Base-by-base conservation (phyloP, 2,113 vertebrate species). In the Ibidorhyncha struthersii region DNA sequence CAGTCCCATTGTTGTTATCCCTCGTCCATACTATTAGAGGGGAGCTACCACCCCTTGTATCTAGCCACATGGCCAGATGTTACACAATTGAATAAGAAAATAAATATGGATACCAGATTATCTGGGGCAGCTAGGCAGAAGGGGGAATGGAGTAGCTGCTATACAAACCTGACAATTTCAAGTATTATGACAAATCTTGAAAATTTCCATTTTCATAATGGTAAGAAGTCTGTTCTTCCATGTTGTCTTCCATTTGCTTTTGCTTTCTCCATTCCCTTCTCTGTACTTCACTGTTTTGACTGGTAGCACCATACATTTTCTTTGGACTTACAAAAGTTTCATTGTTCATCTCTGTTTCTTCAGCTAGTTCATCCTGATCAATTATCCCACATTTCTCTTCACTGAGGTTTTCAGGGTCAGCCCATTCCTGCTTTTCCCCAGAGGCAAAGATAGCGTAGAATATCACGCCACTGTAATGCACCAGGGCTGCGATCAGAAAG, bases 391-490 rank as follows among this genome's bases (percentile, higher is more conserved):
- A 98, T 95, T 99, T 99, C 49, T 99, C 99, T 93, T 99, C 99
- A 20, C 92, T 99, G 49, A 98, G 98, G 81, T 92, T 98, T 97
- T 99, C 99, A 0, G 99, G 99, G 58, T 99, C 98, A 34, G 99
- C 99, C 99, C 99, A 99, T 32, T 99, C 99, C 97, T 99, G 99
- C 90, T 99, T 99, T 95, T 99, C 99, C n/a, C 99, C 99, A 12
- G 99, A 99, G 32, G 99, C 99, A 94, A 99, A 99, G 97, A 99
- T 98, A 38, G 98, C 99, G 0, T 99, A 99, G 98, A 99, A 99
- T 98, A 99, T 98, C 78, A 99, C 99, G 1, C 99, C 99, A 19
- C 99, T 98, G 98, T 99, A 99, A 93, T 99, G 99, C 82, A 99
- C 99, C 90, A 99, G 98, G 53, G 99, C 98, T 2, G 99, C 99